A percentile compares a stretch with the other conserved stretches of the same genome.
Conservation (phyloP, 2,113 vertebrate species). For the Notarius quadriscutis region DNA sequence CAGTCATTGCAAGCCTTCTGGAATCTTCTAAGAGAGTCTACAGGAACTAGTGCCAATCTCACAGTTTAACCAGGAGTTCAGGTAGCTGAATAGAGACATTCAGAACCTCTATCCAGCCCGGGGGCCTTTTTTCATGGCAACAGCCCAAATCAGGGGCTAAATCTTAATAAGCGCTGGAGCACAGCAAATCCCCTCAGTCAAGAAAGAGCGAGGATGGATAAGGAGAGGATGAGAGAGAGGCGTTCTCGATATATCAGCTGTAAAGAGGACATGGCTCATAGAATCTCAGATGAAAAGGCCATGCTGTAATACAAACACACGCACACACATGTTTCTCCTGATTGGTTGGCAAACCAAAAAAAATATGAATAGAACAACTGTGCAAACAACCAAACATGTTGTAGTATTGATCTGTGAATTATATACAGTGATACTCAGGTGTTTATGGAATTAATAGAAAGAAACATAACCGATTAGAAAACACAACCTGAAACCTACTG, state of each 20-base stretch:
- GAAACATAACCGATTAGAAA: neutral
- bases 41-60: neutral
- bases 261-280: constrained; percentile 44
- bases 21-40: neutral
- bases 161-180: constrained; percentile 54
- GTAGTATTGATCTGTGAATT: neutral
- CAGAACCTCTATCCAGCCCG: constrained; percentile 24
- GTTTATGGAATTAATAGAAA: constrained; percentile 3
- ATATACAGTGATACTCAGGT: neutral
- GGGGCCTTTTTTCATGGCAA: constrained; percentile 38
- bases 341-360: neutral
- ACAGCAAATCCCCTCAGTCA: constrained; percentile 46
- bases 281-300: constrained; percentile 34
- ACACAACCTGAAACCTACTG: constrained; percentile 38
- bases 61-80: constrained; percentile 8
- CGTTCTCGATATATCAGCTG: constrained; percentile 33
- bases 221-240: constrained; percentile 12
- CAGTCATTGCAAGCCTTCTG: neutral
- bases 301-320: constrained; percentile 21
- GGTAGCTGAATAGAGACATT: constrained; percentile 31
- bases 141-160: constrained; percentile 48
- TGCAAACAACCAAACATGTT: neutral
- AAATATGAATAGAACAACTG: neutral
- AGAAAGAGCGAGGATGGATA: constrained; percentile 26
- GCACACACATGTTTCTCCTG: constrained; percentile 5